A percentile compares a stretch with the other conserved stretches of the same genome.
Evolutionary conservation across 2,113 vertebrate genomes (phyloP).

Genomic region (Pithys albifrons): DNA sequence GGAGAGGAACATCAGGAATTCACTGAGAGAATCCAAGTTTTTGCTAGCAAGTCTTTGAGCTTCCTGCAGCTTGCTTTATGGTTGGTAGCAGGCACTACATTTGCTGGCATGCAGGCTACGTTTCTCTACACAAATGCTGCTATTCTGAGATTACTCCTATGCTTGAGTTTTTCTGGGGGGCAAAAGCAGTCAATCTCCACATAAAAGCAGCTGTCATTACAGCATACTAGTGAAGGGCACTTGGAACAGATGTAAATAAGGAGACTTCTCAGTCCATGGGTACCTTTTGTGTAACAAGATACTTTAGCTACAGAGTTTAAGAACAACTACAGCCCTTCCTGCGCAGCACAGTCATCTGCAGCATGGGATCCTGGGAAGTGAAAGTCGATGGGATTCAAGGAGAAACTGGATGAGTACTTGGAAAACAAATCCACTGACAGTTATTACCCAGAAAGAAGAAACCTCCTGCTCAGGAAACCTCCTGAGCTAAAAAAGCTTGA

Average conservation of each 20-base stretch:
- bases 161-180: neutral
- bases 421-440: neutral
- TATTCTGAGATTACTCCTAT: neutral
- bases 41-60: neutral
- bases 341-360: neutral
- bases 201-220: neutral
- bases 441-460: neutral
- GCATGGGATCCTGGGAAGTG: neutral
- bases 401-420: neutral
- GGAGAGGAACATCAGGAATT: neutral
- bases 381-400: neutral
- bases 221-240: neutral
- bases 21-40: neutral
- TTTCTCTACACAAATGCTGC: neutral
- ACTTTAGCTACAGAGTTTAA: neutral
- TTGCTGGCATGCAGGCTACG: neutral
- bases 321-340: neutral
- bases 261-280: neutral
- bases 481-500: neutral
- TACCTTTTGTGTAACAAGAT: neutral
- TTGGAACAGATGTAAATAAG: neutral
- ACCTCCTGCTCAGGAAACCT: neutral
- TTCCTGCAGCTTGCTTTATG: neutral
- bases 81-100: neutral
- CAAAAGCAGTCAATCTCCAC: neutral